phyloP scores from a whole-genome alignment of 35 echinoderm and acorn worm species.

The Amphiura filiformis region DNA sequence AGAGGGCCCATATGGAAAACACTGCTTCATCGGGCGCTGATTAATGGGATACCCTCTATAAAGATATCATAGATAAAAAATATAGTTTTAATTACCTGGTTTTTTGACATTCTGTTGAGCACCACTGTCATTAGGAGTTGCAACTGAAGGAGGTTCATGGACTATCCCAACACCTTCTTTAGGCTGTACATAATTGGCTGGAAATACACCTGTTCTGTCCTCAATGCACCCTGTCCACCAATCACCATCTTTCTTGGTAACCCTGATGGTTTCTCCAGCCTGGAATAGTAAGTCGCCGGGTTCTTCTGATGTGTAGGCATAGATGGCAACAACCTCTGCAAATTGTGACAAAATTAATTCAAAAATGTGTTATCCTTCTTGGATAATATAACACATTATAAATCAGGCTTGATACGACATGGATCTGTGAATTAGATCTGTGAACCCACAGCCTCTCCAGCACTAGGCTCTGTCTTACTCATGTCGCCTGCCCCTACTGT shows the following conservation, averaged over 20 bases:
- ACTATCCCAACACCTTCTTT: slow-evolving; percentile 5
- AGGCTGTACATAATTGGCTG: slow-evolving; percentile 74
- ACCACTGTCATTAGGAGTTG: slow-evolving; percentile 3
- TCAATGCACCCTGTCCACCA: slow-evolving; percentile 92
- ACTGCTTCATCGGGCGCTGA: too few relatives aligned
- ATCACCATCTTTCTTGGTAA: slow-evolving; percentile 83
- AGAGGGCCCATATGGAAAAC: too few relatives aligned
- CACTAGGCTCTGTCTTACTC: too few relatives aligned
- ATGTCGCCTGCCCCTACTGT: too few relatives aligned
- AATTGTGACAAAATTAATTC: too few relatives aligned
- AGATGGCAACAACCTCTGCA: slow-evolving; percentile 62
- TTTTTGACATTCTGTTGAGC: background rate
- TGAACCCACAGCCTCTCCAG: too few relatives aligned
- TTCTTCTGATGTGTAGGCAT: slow-evolving; percentile 72
- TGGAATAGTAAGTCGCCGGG: slow-evolving; percentile 66
- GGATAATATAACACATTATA: too few relatives aligned
- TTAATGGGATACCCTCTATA: too few relatives aligned
- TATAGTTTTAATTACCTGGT: background rate
- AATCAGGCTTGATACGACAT: too few relatives aligned
- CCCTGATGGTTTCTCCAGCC: slow-evolving; percentile 64
- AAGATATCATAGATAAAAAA: too few relatives aligned
- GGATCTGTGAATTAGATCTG: too few relatives aligned
- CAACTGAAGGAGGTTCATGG: background rate
- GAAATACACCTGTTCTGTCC: slow-evolving; percentile 75
- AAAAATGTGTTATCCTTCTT: too few relatives aligned